phyloP scores from a whole-genome alignment of 2,113 vertebrate species.

The Pelusios castaneus region DNA sequence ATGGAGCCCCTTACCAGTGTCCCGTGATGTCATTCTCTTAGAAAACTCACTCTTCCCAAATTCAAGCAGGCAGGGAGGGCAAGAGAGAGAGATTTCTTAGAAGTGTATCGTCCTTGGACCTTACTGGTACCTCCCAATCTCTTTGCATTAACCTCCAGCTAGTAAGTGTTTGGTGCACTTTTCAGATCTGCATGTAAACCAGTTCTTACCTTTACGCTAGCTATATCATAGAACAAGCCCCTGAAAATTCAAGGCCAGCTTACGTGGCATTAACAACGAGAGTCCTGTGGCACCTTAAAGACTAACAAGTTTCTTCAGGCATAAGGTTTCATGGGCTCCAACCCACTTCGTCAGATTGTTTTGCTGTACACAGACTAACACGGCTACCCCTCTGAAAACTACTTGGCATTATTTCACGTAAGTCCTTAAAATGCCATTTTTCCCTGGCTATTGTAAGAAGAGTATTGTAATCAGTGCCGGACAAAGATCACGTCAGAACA shows the following conservation, averaged over 20 bases:
- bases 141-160: fast-evolving
- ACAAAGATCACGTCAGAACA: background rate
- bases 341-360: too few species aligned
- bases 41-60: background rate
- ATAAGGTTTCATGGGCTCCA: too few species aligned
- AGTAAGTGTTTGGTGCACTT: background rate
- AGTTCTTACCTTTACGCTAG: background rate
- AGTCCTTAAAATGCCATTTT: background rate
- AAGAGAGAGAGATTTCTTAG: background rate
- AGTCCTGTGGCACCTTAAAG: too few species aligned
- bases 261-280: background rate
- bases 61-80: fast-evolving
- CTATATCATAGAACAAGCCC: background rate
- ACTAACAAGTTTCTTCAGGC: too few species aligned
- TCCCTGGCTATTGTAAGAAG: background rate
- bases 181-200: background rate
- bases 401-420: background rate
- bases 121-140: background rate
- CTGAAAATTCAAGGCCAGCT: background rate
- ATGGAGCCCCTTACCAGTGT: background rate
- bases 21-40: background rate
- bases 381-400: too few species aligned
- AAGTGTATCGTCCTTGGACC: background rate
- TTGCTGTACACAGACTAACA: too few species aligned
- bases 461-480: background rate